A percentile compares a stretch with the other conserved stretches of the same genome.
Evolutionary conservation across 2,888 invertebrate species (phyloP).

Genomic region (Leptinotarsa peninsularis): DNA sequence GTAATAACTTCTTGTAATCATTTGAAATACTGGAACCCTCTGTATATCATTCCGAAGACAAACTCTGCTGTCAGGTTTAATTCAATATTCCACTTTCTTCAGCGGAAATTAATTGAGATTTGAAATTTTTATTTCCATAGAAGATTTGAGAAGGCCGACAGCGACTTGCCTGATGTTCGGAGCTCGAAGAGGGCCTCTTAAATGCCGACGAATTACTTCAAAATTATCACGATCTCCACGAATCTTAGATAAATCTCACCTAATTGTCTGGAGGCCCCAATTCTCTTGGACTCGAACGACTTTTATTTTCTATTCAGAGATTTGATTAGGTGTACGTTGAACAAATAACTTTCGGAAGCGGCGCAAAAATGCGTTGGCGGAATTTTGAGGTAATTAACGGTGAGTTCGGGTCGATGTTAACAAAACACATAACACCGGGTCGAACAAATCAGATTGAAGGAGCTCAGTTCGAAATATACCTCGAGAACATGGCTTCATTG

Average conservation of each 20-base stretch:
- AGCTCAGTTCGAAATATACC: background rate
- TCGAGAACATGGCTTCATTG: background rate
- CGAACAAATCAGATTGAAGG: background rate
- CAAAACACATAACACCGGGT: background rate
- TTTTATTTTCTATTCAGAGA: conserved; percentile 11
- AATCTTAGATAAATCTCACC: background rate
- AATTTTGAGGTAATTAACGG: conserved; percentile 15
- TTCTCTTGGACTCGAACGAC: conserved; percentile 9
- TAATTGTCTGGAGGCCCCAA: conserved; percentile 6
- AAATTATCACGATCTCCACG: conserved; percentile 12
- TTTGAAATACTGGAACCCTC: too few species aligned
- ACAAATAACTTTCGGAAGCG: background rate
- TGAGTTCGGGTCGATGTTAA: conserved; percentile 7
- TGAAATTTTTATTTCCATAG: background rate
- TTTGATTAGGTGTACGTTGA: conserved; percentile 19
- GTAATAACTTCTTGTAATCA: too few species aligned
- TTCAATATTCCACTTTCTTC: background rate
- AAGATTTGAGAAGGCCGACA: background rate
- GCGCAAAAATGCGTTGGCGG: conserved; percentile 3
- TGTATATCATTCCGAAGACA: too few species aligned
- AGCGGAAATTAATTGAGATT: background rate
- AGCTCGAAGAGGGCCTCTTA: background rate
- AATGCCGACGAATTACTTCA: background rate
- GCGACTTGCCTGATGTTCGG: background rate
- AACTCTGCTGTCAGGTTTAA: background rate